These are phyloP conservation scores for Pseudococcus jackbeardsleyi DNA, from an alignment of 2,888 invertebrate genomes.

Conservation along the genomic window DNA sequence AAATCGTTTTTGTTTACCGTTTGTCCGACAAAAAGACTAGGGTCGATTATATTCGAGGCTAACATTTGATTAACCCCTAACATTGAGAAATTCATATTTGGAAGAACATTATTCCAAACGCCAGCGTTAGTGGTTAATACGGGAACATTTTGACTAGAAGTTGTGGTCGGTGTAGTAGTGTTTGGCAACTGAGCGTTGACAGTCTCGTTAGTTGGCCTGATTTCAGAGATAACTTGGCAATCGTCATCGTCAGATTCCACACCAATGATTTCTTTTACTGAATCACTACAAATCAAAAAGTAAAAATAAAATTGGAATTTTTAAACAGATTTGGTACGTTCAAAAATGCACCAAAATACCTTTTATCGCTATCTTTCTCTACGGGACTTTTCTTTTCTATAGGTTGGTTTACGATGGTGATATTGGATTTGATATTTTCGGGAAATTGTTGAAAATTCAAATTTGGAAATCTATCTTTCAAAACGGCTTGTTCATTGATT, in stretches of 20 bases:
- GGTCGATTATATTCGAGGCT: constrained; percentile 54
- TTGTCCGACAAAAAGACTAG: constrained; percentile 62
- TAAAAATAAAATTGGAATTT: not conserved
- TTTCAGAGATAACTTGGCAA: constrained; percentile 59
- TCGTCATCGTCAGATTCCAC: constrained; percentile 57
- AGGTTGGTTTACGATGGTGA: not conserved
- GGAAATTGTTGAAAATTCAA: not conserved
- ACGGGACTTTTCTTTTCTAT: not conserved
- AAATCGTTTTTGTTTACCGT: constrained; percentile 29
- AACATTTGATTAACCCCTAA: constrained; percentile 60
- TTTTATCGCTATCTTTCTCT: constrained; percentile 36
- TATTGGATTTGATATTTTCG: not conserved
- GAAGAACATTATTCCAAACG: constrained; percentile 60
- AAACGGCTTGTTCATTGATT: constrained; percentile 15
- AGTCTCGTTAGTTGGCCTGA: constrained; percentile 26
- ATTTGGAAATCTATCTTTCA: constrained; percentile 31
- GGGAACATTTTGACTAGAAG: constrained; percentile 57
- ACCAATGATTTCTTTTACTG: constrained; percentile 9
- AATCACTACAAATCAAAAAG: constrained; percentile 4
- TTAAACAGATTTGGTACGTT: not conserved
- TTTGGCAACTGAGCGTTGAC: constrained; percentile 30
- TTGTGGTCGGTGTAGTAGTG: not conserved
- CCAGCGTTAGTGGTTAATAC: constrained; percentile 30
- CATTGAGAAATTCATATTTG: constrained; percentile 59
- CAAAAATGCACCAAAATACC: not conserved